Conservation (phyloP, 1,140 invertebrate species). For the Tachypleus tridentatus region DNA sequence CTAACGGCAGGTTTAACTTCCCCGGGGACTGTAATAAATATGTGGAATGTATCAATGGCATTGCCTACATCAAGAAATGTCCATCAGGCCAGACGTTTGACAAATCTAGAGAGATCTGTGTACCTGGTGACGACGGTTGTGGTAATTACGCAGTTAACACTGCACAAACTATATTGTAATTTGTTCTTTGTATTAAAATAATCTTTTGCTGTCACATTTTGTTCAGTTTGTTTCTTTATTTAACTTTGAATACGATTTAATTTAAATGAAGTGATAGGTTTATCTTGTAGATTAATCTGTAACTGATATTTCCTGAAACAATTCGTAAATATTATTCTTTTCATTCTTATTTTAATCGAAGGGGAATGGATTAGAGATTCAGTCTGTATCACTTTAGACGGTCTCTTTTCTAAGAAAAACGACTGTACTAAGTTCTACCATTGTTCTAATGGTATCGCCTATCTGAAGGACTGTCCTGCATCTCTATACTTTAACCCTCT, state of each 20-base stretch:
- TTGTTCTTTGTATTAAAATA: too few species aligned
- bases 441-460: constrained; percentile 22
- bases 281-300: too few species aligned
- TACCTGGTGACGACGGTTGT: too few species aligned
- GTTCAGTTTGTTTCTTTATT: too few species aligned
- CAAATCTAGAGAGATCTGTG: neutral
- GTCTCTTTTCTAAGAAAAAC: constrained; percentile 19
- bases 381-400: constrained; percentile 1
- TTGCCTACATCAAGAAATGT: constrained; percentile 23
- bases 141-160: too few species aligned
- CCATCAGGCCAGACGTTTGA: constrained; percentile 14
- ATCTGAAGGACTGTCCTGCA: constrained; percentile 21
- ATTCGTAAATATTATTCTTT: too few species aligned
- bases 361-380: neutral
- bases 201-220: too few species aligned
- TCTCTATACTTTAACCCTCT: constrained; percentile 22
- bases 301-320: too few species aligned
- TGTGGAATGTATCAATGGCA: constrained; percentile 24
- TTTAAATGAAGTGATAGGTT: too few species aligned
- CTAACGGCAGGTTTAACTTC: constrained; percentile 4
- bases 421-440: constrained; percentile 25
- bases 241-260: too few species aligned
- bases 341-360: too few species aligned
- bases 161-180: too few species aligned
- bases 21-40: constrained; percentile 36